phyloP scores from a whole-genome alignment of 2,888 invertebrate species.

The Bombylius discolor region DNA sequence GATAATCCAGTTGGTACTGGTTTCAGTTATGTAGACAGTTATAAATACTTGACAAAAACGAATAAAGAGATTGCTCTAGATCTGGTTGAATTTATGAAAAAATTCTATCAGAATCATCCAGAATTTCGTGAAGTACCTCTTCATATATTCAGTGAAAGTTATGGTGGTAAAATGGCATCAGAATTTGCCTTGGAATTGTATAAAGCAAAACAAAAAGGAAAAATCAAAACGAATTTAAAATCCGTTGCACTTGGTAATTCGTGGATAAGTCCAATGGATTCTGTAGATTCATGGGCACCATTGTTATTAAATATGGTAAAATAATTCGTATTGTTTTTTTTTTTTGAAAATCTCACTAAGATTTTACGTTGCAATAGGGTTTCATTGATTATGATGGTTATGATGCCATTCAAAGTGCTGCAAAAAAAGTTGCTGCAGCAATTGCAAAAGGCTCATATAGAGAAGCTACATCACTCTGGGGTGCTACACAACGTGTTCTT shows the following conservation, averaged over 20 bases:
- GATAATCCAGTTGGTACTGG: conserved; percentile 87
- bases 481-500: conserved; percentile 48
- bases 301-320: conserved; percentile 56
- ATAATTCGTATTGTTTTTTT: background rate
- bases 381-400: conserved; percentile 57
- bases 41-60: conserved; percentile 38
- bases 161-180: conserved; percentile 86
- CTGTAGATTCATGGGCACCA: conserved; percentile 71
- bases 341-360: background rate
- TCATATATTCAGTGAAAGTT: conserved; percentile 81
- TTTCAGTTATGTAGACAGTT: conserved; percentile 61
- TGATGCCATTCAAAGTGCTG: conserved; percentile 43
- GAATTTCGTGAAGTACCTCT: conserved; percentile 60
- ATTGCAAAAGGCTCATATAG: conserved; percentile 45
- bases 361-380: conserved; percentile 33
- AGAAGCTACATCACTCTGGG: conserved; percentile 52
- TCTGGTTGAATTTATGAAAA: conserved; percentile 56
- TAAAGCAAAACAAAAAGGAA: conserved; percentile 49
- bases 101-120: conserved; percentile 52
- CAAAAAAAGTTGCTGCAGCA: conserved; percentile 42
- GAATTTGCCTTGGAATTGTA: conserved; percentile 53
- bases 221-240: conserved; percentile 53
- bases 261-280: conserved; percentile 81
- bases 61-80: conserved; percentile 60
- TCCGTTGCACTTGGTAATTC: conserved; percentile 79